Evolutionary conservation across 2,888 invertebrate genomes (phyloP).

Genomic region (Nemotelus nigrinus): DNA sequence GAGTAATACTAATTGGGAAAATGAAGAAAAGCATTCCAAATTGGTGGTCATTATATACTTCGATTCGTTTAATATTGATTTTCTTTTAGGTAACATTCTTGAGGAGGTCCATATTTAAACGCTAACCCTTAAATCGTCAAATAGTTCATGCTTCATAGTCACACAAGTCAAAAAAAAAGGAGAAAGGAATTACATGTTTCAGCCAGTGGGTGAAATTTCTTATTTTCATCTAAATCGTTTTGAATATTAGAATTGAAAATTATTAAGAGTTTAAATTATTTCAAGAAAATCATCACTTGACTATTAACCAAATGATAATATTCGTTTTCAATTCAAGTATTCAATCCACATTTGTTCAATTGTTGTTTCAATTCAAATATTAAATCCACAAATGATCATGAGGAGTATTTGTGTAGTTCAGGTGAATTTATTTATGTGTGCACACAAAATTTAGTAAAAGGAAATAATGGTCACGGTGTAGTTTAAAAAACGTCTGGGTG

Average conservation of each 20-base stretch:
- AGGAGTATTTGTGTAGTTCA: too few species aligned
- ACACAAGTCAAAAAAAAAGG: background rate
- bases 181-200: slow-evolving; percentile 16
- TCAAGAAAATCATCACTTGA: background rate
- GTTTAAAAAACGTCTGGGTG: too few species aligned
- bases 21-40: too few species aligned
- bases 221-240: slow-evolving; percentile 2
- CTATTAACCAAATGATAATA: too few species aligned
- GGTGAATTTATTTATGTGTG: too few species aligned
- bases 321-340: too few species aligned
- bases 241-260: slow-evolving; percentile 15
- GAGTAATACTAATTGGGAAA: too few species aligned
- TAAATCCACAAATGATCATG: too few species aligned
- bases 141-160: slow-evolving; percentile 18
- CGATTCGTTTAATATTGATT: slow-evolving; percentile 20
- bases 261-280: background rate
- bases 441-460: too few species aligned
- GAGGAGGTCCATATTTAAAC: slow-evolving; percentile 34
- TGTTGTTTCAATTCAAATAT: too few species aligned
- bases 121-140: slow-evolving; percentile 8
- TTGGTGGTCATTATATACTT: background rate
- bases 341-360: too few species aligned
- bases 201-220: slow-evolving; percentile 29
- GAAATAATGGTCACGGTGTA: too few species aligned
- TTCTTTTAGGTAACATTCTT: slow-evolving; percentile 38